Evolutionary conservation across 1,140 invertebrate genomes (phyloP), one percentile per base, ranked within the genome.

Genomic region (Drosophila baimaii): DNA sequence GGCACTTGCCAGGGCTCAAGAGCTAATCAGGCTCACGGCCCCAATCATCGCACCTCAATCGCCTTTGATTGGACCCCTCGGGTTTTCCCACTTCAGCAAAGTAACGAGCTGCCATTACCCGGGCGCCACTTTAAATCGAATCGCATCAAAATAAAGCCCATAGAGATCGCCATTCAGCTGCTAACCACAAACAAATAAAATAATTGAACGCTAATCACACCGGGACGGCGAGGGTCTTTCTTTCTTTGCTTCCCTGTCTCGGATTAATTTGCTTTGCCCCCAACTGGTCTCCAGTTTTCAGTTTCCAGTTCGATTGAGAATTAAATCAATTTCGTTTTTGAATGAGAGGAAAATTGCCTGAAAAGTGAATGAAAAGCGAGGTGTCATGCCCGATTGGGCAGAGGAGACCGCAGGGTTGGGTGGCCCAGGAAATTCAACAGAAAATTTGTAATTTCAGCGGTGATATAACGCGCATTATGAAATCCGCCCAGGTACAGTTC

Each of bases 171-270:
- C 23, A 33, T 72, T 72, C 73, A 58, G 70, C 63, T 58, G 55
- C 74, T 59, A 68, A 77, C 52, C 62, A 68, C 73, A 77, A 59
- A 77, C 74, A 77, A 77, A 77, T 77, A 77, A 77, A 77, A 77
- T 77, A 77, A 77, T 77, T 69, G 62, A 77, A 76, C 74, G 63
- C 73, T 77, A 77, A 77, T 77, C 74, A 74, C 71, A 68, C 25
- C 47, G 55, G 52, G 65, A 46, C 52, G 58, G 66, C 35, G 51
- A 39, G 65, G 66, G 33, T 25, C 21, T 69, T 69, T 69, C 62
- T 71, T 58, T 49, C 56, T 29, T 71, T 35, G 43, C 55, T 54
- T 23, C n/a, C n/a, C n/a, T n/a, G n/a, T n/a, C n/a, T n/a, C 55
- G 54, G 55, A 21, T 69, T 44, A 37, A 76, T 77, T 77, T 43